These are phyloP conservation scores for Dicaeum eximium DNA, from an alignment of 2,113 vertebrate genomes.

Conservation along the genomic window DNA sequence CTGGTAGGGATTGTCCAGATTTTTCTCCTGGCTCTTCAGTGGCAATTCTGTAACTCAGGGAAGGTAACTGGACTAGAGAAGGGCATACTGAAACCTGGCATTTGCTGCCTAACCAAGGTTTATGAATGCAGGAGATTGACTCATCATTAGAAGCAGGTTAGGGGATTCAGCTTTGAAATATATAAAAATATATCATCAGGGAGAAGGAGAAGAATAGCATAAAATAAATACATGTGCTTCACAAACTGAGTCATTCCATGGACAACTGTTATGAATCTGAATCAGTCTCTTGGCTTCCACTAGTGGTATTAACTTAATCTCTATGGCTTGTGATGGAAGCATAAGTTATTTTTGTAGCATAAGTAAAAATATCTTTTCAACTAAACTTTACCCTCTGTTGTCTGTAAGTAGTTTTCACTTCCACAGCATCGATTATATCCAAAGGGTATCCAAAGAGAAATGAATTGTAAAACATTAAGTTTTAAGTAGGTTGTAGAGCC, in stretches of 20 bases:
- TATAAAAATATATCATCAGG: neutral
- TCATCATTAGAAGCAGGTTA: neutral
- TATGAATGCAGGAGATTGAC: neutral
- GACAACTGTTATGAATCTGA: neutral
- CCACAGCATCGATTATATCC: neutral
- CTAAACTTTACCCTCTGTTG: neutral
- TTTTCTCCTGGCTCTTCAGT: neutral
- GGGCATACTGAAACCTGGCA: neutral
- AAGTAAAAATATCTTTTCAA: neutral
- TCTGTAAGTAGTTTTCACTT: neutral
- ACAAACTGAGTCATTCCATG: neutral
- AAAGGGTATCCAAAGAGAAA: neutral
- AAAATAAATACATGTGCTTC: neutral
- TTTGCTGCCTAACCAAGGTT: neutral
- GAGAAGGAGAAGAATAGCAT: neutral
- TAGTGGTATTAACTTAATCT: neutral
- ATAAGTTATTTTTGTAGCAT: neutral
- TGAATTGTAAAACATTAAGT: neutral
- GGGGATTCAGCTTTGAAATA: neutral
- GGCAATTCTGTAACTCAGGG: neutral
- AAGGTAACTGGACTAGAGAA: neutral
- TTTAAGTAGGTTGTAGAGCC: neutral
- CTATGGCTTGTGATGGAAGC: neutral
- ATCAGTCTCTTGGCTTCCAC: neutral
- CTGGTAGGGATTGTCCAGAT: too few relatives aligned